These are phyloP conservation scores for Tragelaphus eurycerus DNA, from an alignment of 2,797 vertebrate species.

Conservation along the genomic window DNA sequence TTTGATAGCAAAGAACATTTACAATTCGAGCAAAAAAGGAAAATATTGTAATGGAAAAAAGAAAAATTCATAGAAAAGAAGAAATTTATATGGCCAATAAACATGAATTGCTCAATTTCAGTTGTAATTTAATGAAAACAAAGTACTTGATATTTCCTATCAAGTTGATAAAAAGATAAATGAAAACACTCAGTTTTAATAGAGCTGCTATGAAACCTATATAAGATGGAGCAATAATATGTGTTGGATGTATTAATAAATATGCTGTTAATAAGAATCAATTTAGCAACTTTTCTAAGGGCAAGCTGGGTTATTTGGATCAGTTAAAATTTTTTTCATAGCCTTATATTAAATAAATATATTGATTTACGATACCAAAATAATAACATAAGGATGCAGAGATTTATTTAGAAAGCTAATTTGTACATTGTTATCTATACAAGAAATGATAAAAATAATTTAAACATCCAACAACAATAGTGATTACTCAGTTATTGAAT, in stretches of 20 bases:
- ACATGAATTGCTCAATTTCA: not conserved
- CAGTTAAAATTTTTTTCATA: not conserved
- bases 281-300: not conserved
- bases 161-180: not conserved
- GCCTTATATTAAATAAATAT: not conserved
- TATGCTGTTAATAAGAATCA: not conserved
- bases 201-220: not conserved
- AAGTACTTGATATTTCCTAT: not conserved
- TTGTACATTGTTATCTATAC: not conserved
- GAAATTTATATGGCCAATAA: not conserved
- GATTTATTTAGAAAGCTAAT: conserved; percentile 2
- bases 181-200: conserved; percentile 24
- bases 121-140: conserved; percentile 41
- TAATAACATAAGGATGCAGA: not conserved
- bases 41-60: not conserved
- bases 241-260: conserved; percentile 3
- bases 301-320: not conserved
- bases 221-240: not conserved
- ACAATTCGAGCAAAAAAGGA: not conserved
- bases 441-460: conserved; percentile 29
- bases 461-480: not conserved
- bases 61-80: conserved; percentile 21
- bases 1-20: not conserved
- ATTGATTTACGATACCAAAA: conserved; percentile 25
- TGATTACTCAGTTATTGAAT: conserved; percentile 7